Conservation (phyloP, 2,113 vertebrate genomes). For the Indicator indicator region DNA sequence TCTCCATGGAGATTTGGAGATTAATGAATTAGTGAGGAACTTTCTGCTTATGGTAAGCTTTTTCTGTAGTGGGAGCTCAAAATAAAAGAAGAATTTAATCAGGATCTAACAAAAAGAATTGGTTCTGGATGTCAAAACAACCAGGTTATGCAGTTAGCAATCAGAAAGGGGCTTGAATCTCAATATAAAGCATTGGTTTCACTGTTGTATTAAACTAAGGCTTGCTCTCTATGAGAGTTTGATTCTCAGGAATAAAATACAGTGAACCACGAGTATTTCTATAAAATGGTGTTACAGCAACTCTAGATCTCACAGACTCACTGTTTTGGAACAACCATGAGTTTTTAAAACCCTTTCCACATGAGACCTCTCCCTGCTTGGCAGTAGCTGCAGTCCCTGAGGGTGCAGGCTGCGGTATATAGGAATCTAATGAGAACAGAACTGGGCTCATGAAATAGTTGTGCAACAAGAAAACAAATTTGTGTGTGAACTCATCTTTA, state of each 20-base stretch:
- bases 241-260: background rate
- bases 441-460: background rate
- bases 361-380: background rate
- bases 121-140: background rate
- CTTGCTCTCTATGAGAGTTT: background rate
- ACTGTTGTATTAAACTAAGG: background rate
- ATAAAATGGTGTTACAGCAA: rapidly evolving
- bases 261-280: background rate
- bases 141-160: background rate
- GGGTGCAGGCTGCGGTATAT: rapidly evolving
- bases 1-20: constrained; percentile 39
- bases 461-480: background rate
- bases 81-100: constrained; percentile 9
- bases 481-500: background rate
- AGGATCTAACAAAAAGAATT: background rate
- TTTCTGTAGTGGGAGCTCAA: background rate
- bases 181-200: background rate
- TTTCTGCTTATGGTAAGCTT: constrained; percentile 29
- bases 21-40: constrained; percentile 1
- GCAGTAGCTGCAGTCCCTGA: background rate
- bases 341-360: background rate
- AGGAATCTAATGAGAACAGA: background rate
- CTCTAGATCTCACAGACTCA: background rate
- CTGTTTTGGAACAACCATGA: background rate
- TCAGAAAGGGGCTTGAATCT: background rate